Percentiles rank a stretch among this genome's conserved stretches.
These are phyloP conservation scores for Tamias sibiricus DNA, from an alignment of 2,113 vertebrate genomes.

Conservation along the genomic window DNA sequence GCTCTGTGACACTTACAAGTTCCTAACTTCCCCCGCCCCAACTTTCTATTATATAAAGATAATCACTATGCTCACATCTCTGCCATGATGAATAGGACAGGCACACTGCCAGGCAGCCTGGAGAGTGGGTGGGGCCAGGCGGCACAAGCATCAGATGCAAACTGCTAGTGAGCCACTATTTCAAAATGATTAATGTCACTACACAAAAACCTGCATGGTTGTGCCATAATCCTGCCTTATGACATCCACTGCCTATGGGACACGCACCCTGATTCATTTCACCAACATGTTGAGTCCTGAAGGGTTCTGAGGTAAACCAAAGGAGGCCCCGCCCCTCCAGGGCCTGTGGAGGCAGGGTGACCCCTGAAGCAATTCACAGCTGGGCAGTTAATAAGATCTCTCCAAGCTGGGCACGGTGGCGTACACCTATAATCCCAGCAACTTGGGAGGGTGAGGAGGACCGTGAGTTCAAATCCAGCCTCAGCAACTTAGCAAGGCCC, in stretches of 20 bases:
- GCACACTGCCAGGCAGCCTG: background rate
- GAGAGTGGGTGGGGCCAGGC: background rate
- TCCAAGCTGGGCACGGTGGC: background rate
- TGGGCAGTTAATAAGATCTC: background rate
- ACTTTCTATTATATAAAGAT: background rate
- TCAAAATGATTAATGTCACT: background rate
- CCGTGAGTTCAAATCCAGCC: too few species aligned
- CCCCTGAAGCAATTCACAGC: background rate
- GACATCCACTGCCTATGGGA: background rate
- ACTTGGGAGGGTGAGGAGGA: too few species aligned
- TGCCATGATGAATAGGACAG: background rate
- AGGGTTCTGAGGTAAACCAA: background rate
- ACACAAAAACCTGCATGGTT: background rate
- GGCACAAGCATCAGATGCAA: background rate
- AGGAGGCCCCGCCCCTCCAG: background rate
- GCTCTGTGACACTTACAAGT: background rate
- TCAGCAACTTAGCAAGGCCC: too few species aligned
- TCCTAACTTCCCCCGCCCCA: background rate
- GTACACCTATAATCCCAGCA: too few species aligned
- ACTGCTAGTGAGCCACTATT: background rate
- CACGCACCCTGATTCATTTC: background rate
- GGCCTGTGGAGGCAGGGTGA: background rate
- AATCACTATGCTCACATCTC: background rate
- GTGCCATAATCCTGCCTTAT: background rate
- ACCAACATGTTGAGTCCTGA: background rate